Evolutionary conservation across 2,113 vertebrate genomes (phyloP).

Genomic region (Chlorodrepanis virens): DNA sequence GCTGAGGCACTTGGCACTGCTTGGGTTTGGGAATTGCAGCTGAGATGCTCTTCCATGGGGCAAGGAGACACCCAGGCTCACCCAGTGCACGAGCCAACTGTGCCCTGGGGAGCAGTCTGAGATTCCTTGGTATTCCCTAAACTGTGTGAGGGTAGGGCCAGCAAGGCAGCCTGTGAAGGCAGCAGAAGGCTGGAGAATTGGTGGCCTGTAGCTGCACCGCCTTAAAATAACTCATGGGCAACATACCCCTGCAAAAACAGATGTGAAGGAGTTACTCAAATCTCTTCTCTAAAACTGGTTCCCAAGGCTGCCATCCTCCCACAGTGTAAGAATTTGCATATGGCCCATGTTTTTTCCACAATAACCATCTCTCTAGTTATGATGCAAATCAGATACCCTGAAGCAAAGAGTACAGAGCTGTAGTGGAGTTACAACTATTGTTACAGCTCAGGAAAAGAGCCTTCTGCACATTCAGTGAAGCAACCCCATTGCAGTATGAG

Average conservation of each 20-base stretch:
- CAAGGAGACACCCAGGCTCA: background rate
- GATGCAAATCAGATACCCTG: background rate
- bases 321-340: background rate
- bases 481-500: background rate
- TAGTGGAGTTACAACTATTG: background rate
- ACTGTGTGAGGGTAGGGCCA: accelerated
- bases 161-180: background rate
- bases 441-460: background rate
- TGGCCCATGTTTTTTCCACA: background rate
- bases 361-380: background rate
- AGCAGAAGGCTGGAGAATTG: background rate
- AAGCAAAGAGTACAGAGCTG: background rate
- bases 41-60: accelerated
- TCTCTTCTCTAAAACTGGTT: background rate
- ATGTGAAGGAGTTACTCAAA: background rate
- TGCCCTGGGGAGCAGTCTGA: background rate
- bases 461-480: background rate
- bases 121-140: background rate
- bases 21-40: background rate
- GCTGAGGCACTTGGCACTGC: background rate
- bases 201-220: background rate
- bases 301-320: background rate
- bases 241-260: background rate
- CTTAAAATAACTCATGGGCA: background rate
- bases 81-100: background rate